A percentile compares a stretch with the other conserved stretches of the same genome.
Conservation (phyloP, 2,113 vertebrate species). For the Macaca mulatta region DNA sequence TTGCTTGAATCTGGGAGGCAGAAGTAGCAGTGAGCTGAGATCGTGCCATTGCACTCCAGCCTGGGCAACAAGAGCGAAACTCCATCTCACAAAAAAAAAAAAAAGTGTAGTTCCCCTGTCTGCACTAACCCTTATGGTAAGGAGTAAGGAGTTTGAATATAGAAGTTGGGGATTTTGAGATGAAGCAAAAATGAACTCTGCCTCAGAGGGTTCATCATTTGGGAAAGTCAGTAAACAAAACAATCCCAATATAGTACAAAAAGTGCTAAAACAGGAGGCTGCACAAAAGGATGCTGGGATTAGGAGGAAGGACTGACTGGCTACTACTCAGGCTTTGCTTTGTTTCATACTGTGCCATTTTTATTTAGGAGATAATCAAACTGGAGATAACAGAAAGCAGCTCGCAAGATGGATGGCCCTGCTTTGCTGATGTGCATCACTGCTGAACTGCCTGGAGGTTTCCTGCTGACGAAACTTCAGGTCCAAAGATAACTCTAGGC, state of each 20-base stretch:
- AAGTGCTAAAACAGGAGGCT: not conserved
- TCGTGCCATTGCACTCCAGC: too few relatives aligned
- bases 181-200: constrained; percentile 7
- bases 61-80: too few relatives aligned
- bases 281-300: not conserved
- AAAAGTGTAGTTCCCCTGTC: not conserved
- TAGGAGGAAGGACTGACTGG: not conserved
- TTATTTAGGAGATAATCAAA: not conserved
- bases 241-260: not conserved
- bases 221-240: not conserved
- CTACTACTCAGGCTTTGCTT: not conserved
- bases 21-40: too few relatives aligned
- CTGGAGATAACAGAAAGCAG: too few relatives aligned
- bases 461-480: not conserved
- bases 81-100: too few relatives aligned
- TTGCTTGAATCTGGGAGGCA: too few relatives aligned
- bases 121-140: not conserved
- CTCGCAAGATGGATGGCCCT: too few relatives aligned
- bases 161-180: not conserved
- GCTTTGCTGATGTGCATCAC: not conserved
- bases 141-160: not conserved
- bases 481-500: not conserved
- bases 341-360: not conserved
- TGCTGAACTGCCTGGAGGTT: not conserved
- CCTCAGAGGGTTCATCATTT: not conserved